Evolutionary conservation across 2,113 vertebrate genomes (phyloP).

Genomic region (Cebidichthys violaceus): DNA sequence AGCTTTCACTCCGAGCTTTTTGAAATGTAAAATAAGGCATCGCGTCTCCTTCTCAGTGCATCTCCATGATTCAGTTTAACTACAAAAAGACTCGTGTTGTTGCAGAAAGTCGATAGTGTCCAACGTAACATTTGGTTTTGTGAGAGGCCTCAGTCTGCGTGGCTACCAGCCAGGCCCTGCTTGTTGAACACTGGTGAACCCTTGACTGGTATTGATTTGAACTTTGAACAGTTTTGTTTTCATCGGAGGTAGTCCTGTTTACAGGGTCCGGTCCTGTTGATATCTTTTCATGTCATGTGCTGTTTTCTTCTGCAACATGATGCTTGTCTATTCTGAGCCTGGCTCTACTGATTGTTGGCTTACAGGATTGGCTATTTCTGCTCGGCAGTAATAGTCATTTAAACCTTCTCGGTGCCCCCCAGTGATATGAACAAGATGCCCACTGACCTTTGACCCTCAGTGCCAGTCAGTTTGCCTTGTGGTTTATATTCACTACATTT

Average conservation of each 20-base stretch:
- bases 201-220: constrained; percentile 23
- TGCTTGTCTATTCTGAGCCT: constrained; percentile 78
- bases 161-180: background rate
- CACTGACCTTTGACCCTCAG: constrained; percentile 19
- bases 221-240: constrained; percentile 43
- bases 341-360: constrained; percentile 65
- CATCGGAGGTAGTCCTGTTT: constrained; percentile 18
- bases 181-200: background rate
- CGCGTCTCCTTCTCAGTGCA: background rate
- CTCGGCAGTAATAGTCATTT: constrained; percentile 40
- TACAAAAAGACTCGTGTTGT: background rate
- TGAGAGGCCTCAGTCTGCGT: background rate
- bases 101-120: background rate
- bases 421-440: constrained; percentile 7
- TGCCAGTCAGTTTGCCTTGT: background rate
- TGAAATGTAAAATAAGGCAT: constrained; percentile 13
- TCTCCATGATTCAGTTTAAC: background rate
- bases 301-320: constrained; percentile 74
- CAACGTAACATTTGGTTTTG: background rate
- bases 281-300: constrained; percentile 60
- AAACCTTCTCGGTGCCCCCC: constrained; percentile 27
- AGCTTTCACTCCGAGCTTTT: constrained; percentile 9
- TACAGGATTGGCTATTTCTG: constrained; percentile 52
- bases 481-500: background rate
- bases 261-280: background rate